Evolutionary conservation across 2,797 vertebrate genomes (phyloP), one percentile per base, ranked within the genome.

Genomic region (Oceanodroma leucorhoa): DNA sequence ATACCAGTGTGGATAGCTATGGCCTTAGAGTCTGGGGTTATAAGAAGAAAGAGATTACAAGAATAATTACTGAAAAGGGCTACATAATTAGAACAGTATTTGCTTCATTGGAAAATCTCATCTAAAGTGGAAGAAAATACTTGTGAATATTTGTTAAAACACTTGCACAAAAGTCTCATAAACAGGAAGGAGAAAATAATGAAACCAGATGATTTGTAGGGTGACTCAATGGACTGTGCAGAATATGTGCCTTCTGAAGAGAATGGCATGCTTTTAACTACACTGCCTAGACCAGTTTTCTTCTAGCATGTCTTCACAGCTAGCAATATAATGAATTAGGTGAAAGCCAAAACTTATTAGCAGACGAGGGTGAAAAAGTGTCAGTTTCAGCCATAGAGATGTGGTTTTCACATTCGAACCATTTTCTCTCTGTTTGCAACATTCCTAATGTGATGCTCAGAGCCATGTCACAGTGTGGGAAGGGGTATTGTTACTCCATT

Each of bases 361-460:
- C 80, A 94, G 85, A 91, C 91, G 72, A 97, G 93, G 96, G 88
- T 10, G 14, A 67, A 86, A 54, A 91, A 66, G 32, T 73, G 40
- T 79, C 65, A 90, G 8, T 83, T 92, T 95, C 66, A 83, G 83
- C 62, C 94, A 46, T 4, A 13, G 34, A 72, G 58, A 83, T 16
- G 30, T 73, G 34, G 32, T 94, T 97, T 92, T 87, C 91, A 29
- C 0, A 1, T 90, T 83, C 88, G 54, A 88, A 94, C 87, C 50
- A 81, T 96, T 84, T 84, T 77, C 45, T 88, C 67, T 41, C 24
- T 73, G 58, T 72, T 64, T 77, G 24, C 22, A 70, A 34, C 64
- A 87, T 95, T 94, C 66, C 72, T 85, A 88, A 77, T 77, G 82
- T 71, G 80, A 76, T 94, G 81, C 85, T 97, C 54, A 61, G 51